A percentile compares a stretch with the other conserved stretches of the same genome.
phyloP scores from a whole-genome alignment of 2,888 invertebrate species.

The Ennomos fuscantarius region DNA sequence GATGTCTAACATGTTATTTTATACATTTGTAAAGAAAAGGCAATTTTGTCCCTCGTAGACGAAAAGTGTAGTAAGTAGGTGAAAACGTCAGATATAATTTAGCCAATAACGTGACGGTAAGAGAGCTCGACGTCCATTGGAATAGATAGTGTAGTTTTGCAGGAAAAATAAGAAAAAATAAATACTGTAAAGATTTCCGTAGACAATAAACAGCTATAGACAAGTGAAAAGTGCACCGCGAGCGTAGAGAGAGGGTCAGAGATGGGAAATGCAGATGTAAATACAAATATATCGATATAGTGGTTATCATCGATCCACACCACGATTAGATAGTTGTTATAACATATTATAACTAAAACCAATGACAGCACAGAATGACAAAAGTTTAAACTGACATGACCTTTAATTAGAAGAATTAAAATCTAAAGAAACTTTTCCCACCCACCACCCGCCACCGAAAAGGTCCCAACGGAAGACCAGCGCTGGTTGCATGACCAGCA shows the following conservation, averaged over 20 bases:
- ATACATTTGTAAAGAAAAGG: conserved; percentile 29
- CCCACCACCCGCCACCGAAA: too few species aligned
- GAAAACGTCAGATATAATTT: conserved; percentile 31
- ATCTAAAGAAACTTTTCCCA: too few species aligned
- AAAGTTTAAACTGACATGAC: too few species aligned
- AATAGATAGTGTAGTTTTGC: conserved; percentile 14
- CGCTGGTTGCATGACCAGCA: too few species aligned
- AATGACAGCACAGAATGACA: too few species aligned
- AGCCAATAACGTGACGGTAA: conserved; percentile 19
- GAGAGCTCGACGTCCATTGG: conserved; percentile 7
- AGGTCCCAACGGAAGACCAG: too few species aligned
- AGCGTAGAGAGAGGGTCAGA: conserved; percentile 2
- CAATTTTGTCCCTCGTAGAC: conserved; percentile 30
- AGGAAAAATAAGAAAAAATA: conserved; percentile 20
- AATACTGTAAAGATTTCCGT: conserved; percentile 29
- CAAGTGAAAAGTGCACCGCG: conserved; percentile 24
- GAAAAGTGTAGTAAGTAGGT: conserved; percentile 9
- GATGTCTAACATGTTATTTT: conserved; percentile 37
- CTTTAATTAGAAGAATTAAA: too few species aligned
- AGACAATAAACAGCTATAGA: conserved; percentile 33
- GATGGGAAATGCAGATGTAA: conserved; percentile 3
- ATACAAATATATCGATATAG: conserved; percentile 5
- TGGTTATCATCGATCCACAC: too few species aligned
- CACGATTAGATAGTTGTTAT: too few species aligned
- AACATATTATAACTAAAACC: too few species aligned